phyloP scores from a whole-genome alignment of 2,113 vertebrate genomes.

The Prietella phreatophila region DNA sequence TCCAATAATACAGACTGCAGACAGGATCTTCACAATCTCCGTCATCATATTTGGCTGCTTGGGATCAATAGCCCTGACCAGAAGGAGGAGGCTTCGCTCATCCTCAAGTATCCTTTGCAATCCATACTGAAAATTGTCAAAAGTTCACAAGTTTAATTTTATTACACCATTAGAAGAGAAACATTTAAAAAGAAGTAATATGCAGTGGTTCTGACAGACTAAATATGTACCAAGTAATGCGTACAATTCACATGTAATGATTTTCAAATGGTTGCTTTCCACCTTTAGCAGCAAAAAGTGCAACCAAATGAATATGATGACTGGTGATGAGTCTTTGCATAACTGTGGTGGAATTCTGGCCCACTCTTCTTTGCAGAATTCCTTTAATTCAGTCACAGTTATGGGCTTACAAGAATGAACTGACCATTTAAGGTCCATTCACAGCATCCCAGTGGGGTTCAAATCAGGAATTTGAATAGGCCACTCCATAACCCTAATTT shows the following conservation, averaged over 20 bases:
- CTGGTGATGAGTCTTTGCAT: not conserved
- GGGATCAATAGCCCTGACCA: conserved; percentile 91
- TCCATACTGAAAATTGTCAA: conserved; percentile 78
- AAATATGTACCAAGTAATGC: not conserved
- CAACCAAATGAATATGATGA: too few species aligned
- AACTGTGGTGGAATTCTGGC: not conserved
- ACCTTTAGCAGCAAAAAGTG: too few species aligned
- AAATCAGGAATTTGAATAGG: too few species aligned
- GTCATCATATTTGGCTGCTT: conserved; percentile 97
- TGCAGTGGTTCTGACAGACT: not conserved
- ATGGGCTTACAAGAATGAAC: not conserved
- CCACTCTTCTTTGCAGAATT: not conserved
- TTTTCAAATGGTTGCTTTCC: not conserved
- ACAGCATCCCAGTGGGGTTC: not conserved
- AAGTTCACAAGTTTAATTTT: not conserved
- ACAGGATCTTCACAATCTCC: conserved; percentile 95
- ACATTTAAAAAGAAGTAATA: not conserved
- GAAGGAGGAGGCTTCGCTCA: conserved; percentile 84
- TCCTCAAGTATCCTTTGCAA: conserved; percentile 92
- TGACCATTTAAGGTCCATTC: not conserved
- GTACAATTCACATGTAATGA: not conserved
- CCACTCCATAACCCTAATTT: too few species aligned
- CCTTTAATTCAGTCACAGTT: not conserved
- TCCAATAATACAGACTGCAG: conserved; percentile 91
- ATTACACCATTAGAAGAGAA: not conserved